Percentiles rank a stretch among this genome's conserved stretches.
These are phyloP conservation scores for Panorpa germanica DNA, from an alignment of 2,888 invertebrate species.

Conservation along the genomic window DNA sequence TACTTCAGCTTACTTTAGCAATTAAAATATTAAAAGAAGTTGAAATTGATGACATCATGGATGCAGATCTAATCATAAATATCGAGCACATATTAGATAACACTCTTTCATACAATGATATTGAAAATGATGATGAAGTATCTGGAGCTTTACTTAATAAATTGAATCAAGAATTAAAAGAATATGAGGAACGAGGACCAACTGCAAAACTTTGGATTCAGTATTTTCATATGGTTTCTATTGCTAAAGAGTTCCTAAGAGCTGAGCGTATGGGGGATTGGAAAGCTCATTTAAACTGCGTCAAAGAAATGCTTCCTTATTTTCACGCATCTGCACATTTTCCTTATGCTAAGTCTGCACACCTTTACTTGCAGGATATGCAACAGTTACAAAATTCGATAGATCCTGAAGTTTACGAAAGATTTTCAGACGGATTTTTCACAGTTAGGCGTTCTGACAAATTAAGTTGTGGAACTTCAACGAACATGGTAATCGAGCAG, in stretches of 20 bases:
- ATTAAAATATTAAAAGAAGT: no score
- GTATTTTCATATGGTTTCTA: slow-evolving; percentile 19
- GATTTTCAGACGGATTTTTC: slow-evolving; percentile 18
- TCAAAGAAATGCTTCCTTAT: slow-evolving; percentile 20
- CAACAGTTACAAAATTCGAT: no score
- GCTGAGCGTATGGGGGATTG: slow-evolving; percentile 22
- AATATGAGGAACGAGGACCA: slow-evolving; percentile 14
- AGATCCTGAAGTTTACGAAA: slow-evolving; percentile 16
- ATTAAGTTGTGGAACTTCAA: slow-evolving; percentile 18
- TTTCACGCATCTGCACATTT: no score
- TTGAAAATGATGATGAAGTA: no score
- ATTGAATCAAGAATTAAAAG: slow-evolving; percentile 15
- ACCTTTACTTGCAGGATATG: no score
- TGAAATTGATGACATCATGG: no score
- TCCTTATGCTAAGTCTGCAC: no score
- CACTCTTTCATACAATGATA: no score
- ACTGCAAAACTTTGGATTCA: slow-evolving; percentile 17
- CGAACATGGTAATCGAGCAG: slow-evolving; percentile 17
- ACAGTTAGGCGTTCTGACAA: slow-evolving; percentile 19
- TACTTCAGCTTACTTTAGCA: no score
- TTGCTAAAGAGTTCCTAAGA: slow-evolving; percentile 20
- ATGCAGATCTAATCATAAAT: no score
- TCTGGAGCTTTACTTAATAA: slow-evolving; percentile 15
- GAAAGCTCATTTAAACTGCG: slow-evolving; percentile 18
- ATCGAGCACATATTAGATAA: no score